Base-by-base conservation (phyloP, 2,888 invertebrate genomes). In the Chouioia cunea region DNA sequence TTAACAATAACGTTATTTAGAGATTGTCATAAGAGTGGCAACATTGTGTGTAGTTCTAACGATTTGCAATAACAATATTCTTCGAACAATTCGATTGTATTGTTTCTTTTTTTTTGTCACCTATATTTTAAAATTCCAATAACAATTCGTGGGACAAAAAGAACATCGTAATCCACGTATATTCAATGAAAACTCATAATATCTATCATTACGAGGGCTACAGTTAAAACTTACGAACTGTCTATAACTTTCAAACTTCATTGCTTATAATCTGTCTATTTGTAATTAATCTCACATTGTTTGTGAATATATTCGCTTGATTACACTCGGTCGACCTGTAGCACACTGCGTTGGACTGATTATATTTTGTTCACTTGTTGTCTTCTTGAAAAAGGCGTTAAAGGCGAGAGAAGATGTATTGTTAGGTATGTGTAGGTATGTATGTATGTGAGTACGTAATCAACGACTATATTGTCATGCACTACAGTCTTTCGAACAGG, bases 381-480 rank as follows among this genome's bases (percentile, higher is more conserved):
- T 71, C 27, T 47, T 57, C 43, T 58, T 60, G 44, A 64, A 53
- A 64, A 70, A 66, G 62, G 66, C 66, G 57, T 67, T 18, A 54
- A 70, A 63, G 73, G 54, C 62, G 63, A 63, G 44, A 59, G 36
- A 54, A 54, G 27, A 18, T 65, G 44, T 46, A n/a, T 36, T 12
- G 53, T 20, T n/a, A n/a, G n/a, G 8, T 60, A 2, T 23, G 36
- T 59, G 53, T 53, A 1, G 44, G 3, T 46, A 18, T 53, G 44
- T 57, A 18, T 44, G 20, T 60, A 6, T 27, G 23, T 53, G 52
- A 57, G 36, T 50, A 50, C 18, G 50, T 50, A 52, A 67, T 75
- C 77, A 79, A 80, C 77, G 79, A 77, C 81, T 80, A 82, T 83
- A 81, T 82, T 82, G 82, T 83, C 82, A 81, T 80, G 81, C 80